Evolutionary conservation across 2,797 vertebrate genomes (phyloP), one percentile per base, ranked within the genome.

Genomic region (Ispidina picta): DNA sequence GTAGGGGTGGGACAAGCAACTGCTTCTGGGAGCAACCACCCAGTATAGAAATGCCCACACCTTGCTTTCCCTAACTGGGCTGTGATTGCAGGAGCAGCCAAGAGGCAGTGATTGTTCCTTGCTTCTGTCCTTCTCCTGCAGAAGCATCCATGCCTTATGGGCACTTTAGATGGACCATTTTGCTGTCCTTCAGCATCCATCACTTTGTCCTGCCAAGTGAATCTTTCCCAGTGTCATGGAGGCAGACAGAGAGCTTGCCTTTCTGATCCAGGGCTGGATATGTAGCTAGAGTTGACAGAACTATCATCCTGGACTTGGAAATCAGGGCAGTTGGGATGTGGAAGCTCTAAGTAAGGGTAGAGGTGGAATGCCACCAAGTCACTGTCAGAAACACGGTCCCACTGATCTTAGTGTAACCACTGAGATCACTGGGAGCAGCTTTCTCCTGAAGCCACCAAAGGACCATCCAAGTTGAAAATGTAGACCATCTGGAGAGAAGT

Each of bases 401-500:
- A 9, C 14, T 54, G 59, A 15, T 74, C 49, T 74, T 37, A 14
- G 23, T 5, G 31, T 35, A 48, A 31, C 41, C 58, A 37, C 25
- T 52, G 26, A 22, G 63, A 62, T 73, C 25, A 52, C 52, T 70
- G 76, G 56, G 11, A 78, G 58, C 51, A 59, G 46, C 29, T 75
- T 62, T 65, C 71, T 48, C 20, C 25, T 43, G 22, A 72, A 91
- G 62, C 43, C 20, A 28, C 54, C 20, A 19, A 69, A 70, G 41
- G 51, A 58, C 28, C 39, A 41, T 62, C 29, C 31, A 64, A 35
- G 54, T 81, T 39, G 65, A 56, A 49, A 35, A 63, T 87, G 63
- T 82, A 29, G 54, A 76, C 64, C 37, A 39, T 70, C 79, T 93
- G 76, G 83, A 68, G 41, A 35, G 35, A 51, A 59, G 43, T 74